Evolutionary conservation across 1,140 invertebrate genomes (phyloP).

Genomic region (Philopotamus ludificatus): DNA sequence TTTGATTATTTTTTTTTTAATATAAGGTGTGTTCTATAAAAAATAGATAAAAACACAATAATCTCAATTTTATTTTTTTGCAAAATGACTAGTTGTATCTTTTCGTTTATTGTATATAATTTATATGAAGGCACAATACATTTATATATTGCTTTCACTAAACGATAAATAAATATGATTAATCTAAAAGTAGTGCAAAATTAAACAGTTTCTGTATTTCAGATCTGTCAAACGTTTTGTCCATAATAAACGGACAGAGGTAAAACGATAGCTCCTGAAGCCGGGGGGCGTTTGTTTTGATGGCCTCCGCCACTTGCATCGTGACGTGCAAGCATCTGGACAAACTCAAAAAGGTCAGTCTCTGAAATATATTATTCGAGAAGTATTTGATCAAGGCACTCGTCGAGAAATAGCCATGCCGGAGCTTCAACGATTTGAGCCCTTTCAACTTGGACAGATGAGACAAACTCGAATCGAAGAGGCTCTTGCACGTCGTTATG

Average conservation of each 20-base stretch:
- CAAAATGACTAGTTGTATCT: too few species aligned
- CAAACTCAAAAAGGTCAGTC: slow-evolving; percentile 53
- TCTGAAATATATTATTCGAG: slow-evolving; percentile 52
- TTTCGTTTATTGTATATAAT: not conserved
- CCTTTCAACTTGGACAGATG: slow-evolving; percentile 52
- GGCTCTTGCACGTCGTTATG: slow-evolving; percentile 55
- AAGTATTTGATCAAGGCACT: slow-evolving; percentile 53
- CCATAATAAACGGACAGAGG: slow-evolving; percentile 53
- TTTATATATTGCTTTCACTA: too few species aligned
- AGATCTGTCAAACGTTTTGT: slow-evolving; percentile 51
- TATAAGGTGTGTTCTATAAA: too few species aligned
- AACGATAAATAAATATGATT: too few species aligned
- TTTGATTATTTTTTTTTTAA: too few species aligned
- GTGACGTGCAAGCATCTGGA: slow-evolving; percentile 55
- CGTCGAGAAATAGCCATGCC: slow-evolving; percentile 55
- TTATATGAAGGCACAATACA: slow-evolving; percentile 1
- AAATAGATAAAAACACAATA: too few species aligned
- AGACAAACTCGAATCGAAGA: slow-evolving; percentile 55
- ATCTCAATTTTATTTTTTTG: too few species aligned
- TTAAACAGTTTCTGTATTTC: slow-evolving; percentile 55
- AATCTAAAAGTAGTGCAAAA: slow-evolving; percentile 54
- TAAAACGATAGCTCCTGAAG: slow-evolving; percentile 56
- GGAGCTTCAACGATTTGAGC: slow-evolving; percentile 53
- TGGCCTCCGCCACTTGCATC: slow-evolving; percentile 52
- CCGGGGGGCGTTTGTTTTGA: slow-evolving; percentile 54